Percentiles rank a stretch among this genome's conserved stretches.
Evolutionary conservation across 2,888 invertebrate species (phyloP).

Genomic region (Gymnosoma rotundatum): DNA sequence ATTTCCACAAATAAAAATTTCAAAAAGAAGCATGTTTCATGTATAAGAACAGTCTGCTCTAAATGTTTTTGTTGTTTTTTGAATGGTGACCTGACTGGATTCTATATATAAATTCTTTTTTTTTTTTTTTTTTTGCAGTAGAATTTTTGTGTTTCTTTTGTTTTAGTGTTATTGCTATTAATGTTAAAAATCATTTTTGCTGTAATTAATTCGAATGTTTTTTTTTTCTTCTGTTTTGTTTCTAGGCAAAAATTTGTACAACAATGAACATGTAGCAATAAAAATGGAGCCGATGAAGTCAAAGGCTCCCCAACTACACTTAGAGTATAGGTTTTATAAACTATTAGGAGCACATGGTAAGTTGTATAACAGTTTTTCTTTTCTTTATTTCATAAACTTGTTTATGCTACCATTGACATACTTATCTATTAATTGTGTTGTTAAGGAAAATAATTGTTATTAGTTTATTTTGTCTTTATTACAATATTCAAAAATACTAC

Average conservation of each 20-base stretch:
- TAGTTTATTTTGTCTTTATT: no score
- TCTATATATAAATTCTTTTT: constrained; percentile 22
- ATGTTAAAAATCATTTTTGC: not conserved
- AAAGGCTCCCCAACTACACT: constrained; percentile 99
- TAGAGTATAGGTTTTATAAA: constrained; percentile 99
- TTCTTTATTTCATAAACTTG: constrained; percentile 5
- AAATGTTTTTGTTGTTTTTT: constrained; percentile 45
- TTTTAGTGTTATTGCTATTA: not conserved
- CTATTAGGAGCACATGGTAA: constrained; percentile 98
- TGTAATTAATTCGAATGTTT: constrained; percentile 6
- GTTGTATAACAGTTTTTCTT: constrained; percentile 76
- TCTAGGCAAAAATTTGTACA: constrained; percentile 99
- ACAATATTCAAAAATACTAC: no score
- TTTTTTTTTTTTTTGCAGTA: constrained; percentile 26
- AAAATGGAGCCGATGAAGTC: constrained; percentile 99
- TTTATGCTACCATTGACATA: not conserved
- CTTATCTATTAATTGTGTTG: no score
- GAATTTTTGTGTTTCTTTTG: constrained; percentile 8
- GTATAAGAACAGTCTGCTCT: constrained; percentile 26
- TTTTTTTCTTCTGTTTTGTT: constrained; percentile 73
- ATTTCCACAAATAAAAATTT: constrained; percentile 19
- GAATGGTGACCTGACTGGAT: constrained; percentile 32
- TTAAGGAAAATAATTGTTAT: no score
- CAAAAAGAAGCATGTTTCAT: constrained; percentile 37
- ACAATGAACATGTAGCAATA: constrained; percentile 99